Base-by-base conservation (phyloP, 2,888 invertebrate genomes). In the Catocala sponsa region DNA sequence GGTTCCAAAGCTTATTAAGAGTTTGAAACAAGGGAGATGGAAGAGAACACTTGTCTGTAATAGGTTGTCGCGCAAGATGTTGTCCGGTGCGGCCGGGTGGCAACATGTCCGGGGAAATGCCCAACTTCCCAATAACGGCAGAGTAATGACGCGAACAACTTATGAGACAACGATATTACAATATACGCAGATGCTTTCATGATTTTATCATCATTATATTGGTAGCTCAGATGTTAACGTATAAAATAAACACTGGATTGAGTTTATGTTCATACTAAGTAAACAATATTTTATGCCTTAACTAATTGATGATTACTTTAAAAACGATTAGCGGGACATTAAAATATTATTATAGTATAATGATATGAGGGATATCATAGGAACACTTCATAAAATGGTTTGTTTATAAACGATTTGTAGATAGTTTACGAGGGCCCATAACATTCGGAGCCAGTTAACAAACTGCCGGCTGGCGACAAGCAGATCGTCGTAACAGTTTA, bases 41-140 rank as follows among this genome's bases (percentile, higher is more conserved):
- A 76, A 71, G 78, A 78, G 84, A 87, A 88, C 90, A 91, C 88
- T 91, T 90, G 89, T 82, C 79, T 80, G 87, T 92, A 93, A 93
- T 92, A 90, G 91, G 89, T 89, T 90, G 89, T 91, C 83, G 83
- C 74, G 88, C 93, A 94, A 92, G 92, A 94, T 92, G 92, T 91
- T 88, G 90, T 85, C 89, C 84, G 80, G 72, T 78, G 76, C 70
- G 63, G 33, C 38, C 47, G 50, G 49, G 32, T 67, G 76, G 78
- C 81, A 74, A 83, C 87, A 78, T 84, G 87, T 81, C 86, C 85
- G 85, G 84, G 79, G 79, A 81, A 85, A 86, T 83, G 84, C 82
- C 87, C 83, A 91, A 92, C 86, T 93, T 92, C 88, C 90, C 91
- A 92, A 94, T 92, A 92, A 89, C 86, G 84, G 77, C 77, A 82